Percentiles rank a stretch among this genome's conserved stretches.
Evolutionary conservation across 2,797 vertebrate genomes (phyloP).

Genomic region (Hippocampus kuda): DNA sequence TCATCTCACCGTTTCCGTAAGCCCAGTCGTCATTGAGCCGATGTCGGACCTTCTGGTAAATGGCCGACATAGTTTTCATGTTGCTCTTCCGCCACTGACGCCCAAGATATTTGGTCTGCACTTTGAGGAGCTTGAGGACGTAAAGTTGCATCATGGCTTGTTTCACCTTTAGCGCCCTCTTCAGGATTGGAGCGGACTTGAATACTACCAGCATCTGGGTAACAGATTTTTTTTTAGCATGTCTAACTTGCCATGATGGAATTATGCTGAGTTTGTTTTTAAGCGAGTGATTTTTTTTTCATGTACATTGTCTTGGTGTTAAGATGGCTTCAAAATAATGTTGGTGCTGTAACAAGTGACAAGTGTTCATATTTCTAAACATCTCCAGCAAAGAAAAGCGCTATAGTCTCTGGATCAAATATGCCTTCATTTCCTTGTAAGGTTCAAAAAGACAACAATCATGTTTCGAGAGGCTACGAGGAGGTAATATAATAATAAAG

Average conservation of each 20-base stretch:
- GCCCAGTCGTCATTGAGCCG: conserved; percentile 97
- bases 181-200: conserved; percentile 93
- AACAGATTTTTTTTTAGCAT: neutral
- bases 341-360: too few relatives aligned
- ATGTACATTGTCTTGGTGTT: neutral
- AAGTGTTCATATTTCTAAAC: too few relatives aligned
- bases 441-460: too few relatives aligned
- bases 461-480: too few relatives aligned
- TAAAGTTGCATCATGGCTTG: conserved; percentile 98
- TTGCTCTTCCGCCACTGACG: conserved; percentile 99
- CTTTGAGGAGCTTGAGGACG: conserved; percentile 89
- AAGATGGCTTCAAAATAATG: too few relatives aligned
- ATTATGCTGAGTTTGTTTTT: neutral
- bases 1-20: conserved; percentile 81
- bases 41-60: conserved; percentile 96
- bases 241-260: neutral
- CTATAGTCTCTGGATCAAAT: too few relatives aligned
- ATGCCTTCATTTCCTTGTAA: too few relatives aligned
- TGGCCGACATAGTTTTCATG: conserved; percentile 99
- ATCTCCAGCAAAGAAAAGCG: too few relatives aligned
- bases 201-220: conserved; percentile 94
- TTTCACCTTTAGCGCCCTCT: conserved; percentile 91
- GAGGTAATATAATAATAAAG: neutral
- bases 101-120: conserved; percentile 95
- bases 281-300: neutral